Conservation (phyloP, 2,888 invertebrate species). For the Anagyrus pseudococci region DNA sequence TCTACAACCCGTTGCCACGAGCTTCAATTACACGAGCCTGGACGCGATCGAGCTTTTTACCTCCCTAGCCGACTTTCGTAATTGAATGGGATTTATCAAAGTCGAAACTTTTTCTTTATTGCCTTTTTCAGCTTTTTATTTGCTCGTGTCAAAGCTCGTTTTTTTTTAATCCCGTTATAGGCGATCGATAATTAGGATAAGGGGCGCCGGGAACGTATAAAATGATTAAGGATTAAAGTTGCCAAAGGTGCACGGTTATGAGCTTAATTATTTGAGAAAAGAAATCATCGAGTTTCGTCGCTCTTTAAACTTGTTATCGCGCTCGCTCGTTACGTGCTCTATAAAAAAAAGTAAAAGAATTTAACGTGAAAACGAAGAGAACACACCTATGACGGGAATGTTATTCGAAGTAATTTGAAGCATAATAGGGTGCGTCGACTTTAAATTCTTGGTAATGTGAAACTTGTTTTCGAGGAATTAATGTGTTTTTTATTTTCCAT, state of each 20-base stretch:
- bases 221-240: neutral
- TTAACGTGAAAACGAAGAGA: neutral
- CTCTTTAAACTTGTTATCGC: conserved; percentile 12
- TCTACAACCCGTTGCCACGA: too few species aligned
- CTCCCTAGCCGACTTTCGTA: too few species aligned
- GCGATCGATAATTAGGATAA: conserved; percentile 6
- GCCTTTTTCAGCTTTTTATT: neutral
- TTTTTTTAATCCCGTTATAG: neutral
- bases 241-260: neutral
- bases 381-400: neutral
- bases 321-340: neutral
- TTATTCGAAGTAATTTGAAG: neutral
- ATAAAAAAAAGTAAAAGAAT: neutral
- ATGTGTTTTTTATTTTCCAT: too few species aligned
- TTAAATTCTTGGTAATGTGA: too few species aligned
- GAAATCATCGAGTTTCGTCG: conserved; percentile 12
- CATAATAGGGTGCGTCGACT: too few species aligned
- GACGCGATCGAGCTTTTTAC: too few species aligned
- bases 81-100: too few species aligned
- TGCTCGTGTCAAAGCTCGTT: too few species aligned
- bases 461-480: too few species aligned
- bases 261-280: conserved; percentile 10
- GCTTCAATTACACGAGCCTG: too few species aligned
- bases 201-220: neutral
- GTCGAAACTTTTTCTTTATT: too few species aligned